Conservation (phyloP, 2,888 invertebrate genomes). For the Bruchidius siliquastri region DNA sequence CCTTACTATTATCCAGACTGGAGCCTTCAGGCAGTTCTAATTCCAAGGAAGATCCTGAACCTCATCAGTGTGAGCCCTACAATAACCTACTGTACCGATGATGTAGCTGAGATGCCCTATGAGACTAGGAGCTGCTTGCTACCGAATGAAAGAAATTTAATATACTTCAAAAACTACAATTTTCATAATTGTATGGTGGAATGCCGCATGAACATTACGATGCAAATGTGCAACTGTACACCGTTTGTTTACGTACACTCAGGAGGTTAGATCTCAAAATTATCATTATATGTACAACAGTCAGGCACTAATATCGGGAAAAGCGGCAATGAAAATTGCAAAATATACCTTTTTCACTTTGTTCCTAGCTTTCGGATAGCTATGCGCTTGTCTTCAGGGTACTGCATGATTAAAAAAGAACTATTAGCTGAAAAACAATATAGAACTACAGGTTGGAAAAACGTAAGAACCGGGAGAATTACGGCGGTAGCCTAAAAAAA, state of each 20-base stretch:
- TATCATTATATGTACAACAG: too few relatives aligned
- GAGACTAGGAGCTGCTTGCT: slow-evolving; percentile 57
- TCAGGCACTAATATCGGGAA: too few relatives aligned
- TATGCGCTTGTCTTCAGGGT: too few relatives aligned
- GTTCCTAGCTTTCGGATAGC: too few relatives aligned
- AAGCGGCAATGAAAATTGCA: too few relatives aligned
- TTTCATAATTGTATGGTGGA: slow-evolving; percentile 63
- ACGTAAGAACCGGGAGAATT: too few relatives aligned
- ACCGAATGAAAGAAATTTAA: slow-evolving; percentile 50
- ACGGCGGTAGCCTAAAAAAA: too few relatives aligned
- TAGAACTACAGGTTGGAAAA: too few relatives aligned
- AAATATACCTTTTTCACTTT: too few relatives aligned
- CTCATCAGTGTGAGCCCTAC: slow-evolving; percentile 61
- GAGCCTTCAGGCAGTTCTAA: slow-evolving; percentile 56
- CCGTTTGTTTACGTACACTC: slow-evolving; percentile 53
- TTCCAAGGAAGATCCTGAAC: slow-evolving; percentile 54
- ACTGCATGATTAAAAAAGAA: too few relatives aligned
- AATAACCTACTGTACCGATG: slow-evolving; percentile 58
- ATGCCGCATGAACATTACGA: slow-evolving; percentile 51
- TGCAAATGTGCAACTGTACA: slow-evolving; percentile 55
- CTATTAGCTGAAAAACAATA: too few relatives aligned
- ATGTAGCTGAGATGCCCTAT: slow-evolving; percentile 50
- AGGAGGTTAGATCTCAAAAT: slow-evolving; percentile 33
- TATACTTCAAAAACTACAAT: slow-evolving; percentile 50
- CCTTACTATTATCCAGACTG: slow-evolving; percentile 61